Evolutionary conservation across 2,113 vertebrate species (phyloP).

Genomic region (Megaceryle torquata): DNA sequence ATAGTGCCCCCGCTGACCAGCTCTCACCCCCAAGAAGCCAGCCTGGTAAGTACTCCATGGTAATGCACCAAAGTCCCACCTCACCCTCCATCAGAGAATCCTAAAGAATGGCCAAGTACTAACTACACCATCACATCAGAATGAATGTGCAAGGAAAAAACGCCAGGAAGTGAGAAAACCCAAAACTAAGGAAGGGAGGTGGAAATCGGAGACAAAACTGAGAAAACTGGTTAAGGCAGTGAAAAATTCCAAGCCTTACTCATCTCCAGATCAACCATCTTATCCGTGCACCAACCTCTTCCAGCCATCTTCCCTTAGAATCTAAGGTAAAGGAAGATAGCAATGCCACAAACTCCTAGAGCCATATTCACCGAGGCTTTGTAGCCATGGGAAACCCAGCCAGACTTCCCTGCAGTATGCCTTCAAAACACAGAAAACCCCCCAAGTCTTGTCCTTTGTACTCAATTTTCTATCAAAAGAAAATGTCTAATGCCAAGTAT

Average conservation of each 20-base stretch:
- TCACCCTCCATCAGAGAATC: background rate
- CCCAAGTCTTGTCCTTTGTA: background rate
- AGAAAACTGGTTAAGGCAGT: background rate
- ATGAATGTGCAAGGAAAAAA: background rate
- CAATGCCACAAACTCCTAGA: background rate
- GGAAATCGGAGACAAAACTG: background rate
- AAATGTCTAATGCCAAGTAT: background rate
- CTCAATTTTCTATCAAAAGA: background rate
- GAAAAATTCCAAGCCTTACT: background rate
- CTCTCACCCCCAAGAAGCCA: background rate
- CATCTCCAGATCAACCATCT: background rate
- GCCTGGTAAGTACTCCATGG: background rate
- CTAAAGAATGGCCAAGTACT: background rate
- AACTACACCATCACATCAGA: background rate
- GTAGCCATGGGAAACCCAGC: background rate
- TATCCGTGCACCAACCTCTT: background rate
- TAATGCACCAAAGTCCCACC: background rate
- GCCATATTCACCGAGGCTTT: background rate
- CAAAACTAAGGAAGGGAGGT: background rate
- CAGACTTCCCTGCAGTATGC: background rate
- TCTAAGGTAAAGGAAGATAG: background rate
- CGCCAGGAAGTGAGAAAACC: background rate
- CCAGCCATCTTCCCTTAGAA: background rate
- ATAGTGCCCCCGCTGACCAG: background rate
- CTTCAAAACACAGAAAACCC: background rate